Percentiles rank a stretch among this genome's conserved stretches.
phyloP scores from a whole-genome alignment of 1,140 invertebrate species.

The Meloidogyne floridensis region DNA sequence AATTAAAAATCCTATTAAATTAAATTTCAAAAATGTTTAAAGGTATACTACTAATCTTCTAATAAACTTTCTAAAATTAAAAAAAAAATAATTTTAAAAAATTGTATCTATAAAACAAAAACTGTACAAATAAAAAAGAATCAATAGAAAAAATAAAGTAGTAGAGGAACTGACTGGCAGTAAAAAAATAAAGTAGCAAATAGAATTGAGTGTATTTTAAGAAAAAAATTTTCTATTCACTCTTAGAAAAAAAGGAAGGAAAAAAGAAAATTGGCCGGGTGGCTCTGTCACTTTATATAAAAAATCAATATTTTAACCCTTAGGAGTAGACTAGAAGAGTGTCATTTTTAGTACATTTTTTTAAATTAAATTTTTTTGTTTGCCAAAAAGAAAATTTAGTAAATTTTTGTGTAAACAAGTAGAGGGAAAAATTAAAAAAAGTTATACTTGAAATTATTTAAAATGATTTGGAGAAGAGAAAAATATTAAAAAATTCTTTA shows the following conservation, averaged over 20 bases:
- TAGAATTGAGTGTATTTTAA: neutral
- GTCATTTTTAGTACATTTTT: neutral
- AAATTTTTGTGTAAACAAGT: neutral
- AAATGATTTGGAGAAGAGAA: neutral
- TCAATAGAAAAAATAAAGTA: no score
- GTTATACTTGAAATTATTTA: neutral
- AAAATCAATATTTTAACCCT: neutral
- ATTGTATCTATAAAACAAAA: no score
- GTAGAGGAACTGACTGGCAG: no score
- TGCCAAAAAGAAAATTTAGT: neutral
- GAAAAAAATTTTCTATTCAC: neutral
- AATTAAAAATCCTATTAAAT: no score
- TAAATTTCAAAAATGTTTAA: no score
- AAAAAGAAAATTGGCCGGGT: neutral
- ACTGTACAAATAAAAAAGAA: no score
- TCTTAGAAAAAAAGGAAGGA: neutral
- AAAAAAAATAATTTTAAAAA: no score
- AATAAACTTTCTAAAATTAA: no score
- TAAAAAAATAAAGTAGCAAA: no score
- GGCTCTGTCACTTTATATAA: neutral
- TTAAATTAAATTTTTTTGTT: neutral
- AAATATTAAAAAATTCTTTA: no score
- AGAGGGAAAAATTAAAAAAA: no score
- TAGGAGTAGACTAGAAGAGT: neutral
- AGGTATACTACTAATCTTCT: no score